Base-by-base conservation (phyloP, 2,888 invertebrate genomes). In the Drosophila suboccidentalis region DNA sequence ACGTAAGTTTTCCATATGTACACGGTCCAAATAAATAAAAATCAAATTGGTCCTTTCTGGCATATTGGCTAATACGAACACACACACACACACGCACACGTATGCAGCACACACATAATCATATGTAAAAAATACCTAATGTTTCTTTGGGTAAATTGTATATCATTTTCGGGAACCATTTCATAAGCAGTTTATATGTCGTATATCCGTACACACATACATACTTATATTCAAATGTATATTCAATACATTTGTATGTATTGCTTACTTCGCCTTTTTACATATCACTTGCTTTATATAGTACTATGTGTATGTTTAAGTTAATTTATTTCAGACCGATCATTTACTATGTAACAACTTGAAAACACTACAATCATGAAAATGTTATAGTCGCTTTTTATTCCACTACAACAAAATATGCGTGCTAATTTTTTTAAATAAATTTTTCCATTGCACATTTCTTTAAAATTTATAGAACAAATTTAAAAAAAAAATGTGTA, bases 211-310 rank as follows among this genome's bases (percentile, higher is more conserved):
- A 44, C 19, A 46, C 19, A 26, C 32, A 34, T 29, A 54, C 32
- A 34, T 29, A 54, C 41, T n/a, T 32, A 5, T 11, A 54, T 15
- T 36, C 13, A 26, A 49, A 26, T 41, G 13, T 63, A n/a, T n/a
- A n/a, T n/a, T n/a, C n/a, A n/a, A n/a, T n/a, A n/a, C n/a, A n/a
- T n/a, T n/a, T n/a, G n/a, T n/a, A n/a, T n/a, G n/a, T n/a, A n/a
- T n/a, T n/a, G n/a, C n/a, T n/a, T n/a, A n/a, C n/a, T n/a, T n/a
- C n/a, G n/a, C n/a, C 8, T 26, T 22, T 22, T 13, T 26, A 44
- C 44, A n/a, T 13, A 22, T 19, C 19, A 43, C 19, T 44, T n/a
- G n/a, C 44, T 22, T 26, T 22, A 6, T 15, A 15, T 44, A 5
- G 11, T 44, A 13, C 17, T 29, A 11, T 44, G 44, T 29, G 17